Base-by-base conservation (phyloP, 2,113 vertebrate species). In the Dicaeum eximium region DNA sequence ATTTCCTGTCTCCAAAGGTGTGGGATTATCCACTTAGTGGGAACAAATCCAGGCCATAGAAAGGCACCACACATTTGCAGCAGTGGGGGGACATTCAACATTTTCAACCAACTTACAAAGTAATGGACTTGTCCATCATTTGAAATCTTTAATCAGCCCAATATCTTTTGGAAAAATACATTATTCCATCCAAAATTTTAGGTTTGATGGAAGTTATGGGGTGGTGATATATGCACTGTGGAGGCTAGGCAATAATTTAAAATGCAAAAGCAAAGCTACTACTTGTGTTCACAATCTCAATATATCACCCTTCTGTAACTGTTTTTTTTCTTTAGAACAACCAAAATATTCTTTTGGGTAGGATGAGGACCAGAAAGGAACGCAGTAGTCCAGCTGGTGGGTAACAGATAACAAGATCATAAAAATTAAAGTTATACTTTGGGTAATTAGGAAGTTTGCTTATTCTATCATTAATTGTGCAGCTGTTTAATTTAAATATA, bases 401-500 rank as follows among this genome's bases (percentile, higher is more conserved):
- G 86, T 94, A 93, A 86, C 56, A 88, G 92, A 96, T 95, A 96
- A 95, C 88, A 42, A 1, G 23, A 86, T 95, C 88, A 93, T 24
- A 92, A 83, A 84, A 96, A 86, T 95, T 82, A 80, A 97, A 96
- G 82, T 93, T 95, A 87, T 80, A 95, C 83, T 92, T 77, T 35
- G 94, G 94, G 89, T 93, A 90, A 93, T 95, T 96, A 81, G 60
- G 67, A 97, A 94, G 62, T 94, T 96, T 95, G 60, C 91, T 92
- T 95, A 88, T 92, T 94, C 84, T 94, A 94, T 93, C 96, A 91
- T 94, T 96, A 93, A 92, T 86, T 95, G 92, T 81, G 81, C 95
- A 97, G 95, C 94, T 94, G 92, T 89, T 95, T 92, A 95, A 94
- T 96, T 97, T 97, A 87, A 96, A 95, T 93, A 96, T 90, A 96